phyloP scores from a whole-genome alignment of 2,113 vertebrate species.

The Microtus richardsoni region DNA sequence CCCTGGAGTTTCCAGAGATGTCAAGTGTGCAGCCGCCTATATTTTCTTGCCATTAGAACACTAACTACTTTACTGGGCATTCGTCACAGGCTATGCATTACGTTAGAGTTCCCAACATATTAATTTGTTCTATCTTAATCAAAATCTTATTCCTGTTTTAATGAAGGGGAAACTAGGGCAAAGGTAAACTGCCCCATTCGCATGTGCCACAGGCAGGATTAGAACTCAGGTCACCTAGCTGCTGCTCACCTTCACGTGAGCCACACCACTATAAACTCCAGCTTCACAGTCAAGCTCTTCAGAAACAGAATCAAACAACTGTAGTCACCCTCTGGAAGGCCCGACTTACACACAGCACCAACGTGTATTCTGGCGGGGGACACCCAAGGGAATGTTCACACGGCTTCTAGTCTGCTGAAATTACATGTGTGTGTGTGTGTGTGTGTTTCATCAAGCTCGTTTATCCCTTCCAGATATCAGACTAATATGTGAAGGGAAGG shows the following conservation, averaged over 20 bases:
- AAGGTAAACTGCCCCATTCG: not conserved
- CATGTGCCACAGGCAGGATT: not conserved
- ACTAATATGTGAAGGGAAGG: not conserved
- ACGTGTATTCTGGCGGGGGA: not conserved
- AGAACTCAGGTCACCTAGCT: not conserved
- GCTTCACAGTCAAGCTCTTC: not conserved
- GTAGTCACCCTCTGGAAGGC: not conserved
- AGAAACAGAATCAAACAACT: not conserved
- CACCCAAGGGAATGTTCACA: not conserved
- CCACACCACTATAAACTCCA: not conserved
- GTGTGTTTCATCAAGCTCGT: not conserved
- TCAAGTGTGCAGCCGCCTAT: not conserved
- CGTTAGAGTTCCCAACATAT: not conserved
- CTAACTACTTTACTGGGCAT: not conserved
- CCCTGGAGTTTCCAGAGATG: not conserved
- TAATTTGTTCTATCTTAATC: not conserved
- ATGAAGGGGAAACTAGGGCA: not conserved
- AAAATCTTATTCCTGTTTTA: not conserved
- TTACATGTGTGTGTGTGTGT: not conserved
- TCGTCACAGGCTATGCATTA: not conserved
- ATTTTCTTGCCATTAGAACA: not conserved
- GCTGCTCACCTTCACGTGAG: not conserved
- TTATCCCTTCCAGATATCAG: conserved; percentile 50
- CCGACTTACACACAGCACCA: not conserved
- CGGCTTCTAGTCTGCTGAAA: conserved; percentile 16